Evolutionary conservation across 2,888 invertebrate species (phyloP).

Genomic region (Pandemis heparana): DNA sequence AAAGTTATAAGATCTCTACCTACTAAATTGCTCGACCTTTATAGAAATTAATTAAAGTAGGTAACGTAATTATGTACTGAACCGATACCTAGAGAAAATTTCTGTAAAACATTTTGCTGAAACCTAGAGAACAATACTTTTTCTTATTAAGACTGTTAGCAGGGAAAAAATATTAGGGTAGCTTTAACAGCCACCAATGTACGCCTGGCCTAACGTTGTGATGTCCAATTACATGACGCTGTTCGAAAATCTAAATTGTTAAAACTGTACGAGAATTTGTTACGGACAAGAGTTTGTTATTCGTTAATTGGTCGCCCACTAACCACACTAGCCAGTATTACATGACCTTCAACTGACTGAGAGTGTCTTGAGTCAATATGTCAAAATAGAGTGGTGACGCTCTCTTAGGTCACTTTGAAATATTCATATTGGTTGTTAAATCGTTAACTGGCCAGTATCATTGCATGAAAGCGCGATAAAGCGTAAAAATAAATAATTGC

Average conservation of each 20-base stretch:
- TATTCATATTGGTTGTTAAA: slow-evolving; percentile 75
- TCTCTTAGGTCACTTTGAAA: slow-evolving; percentile 73
- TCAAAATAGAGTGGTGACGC: slow-evolving; percentile 48
- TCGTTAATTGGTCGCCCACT: slow-evolving; percentile 79
- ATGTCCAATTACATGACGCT: slow-evolving; percentile 74
- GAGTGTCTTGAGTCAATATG: neutral
- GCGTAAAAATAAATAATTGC: slow-evolving; percentile 71
- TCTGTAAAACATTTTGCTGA: too few species aligned
- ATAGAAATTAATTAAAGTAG: too few species aligned
- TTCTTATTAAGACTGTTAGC: neutral
- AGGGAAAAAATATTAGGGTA: neutral
- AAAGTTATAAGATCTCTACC: too few species aligned
- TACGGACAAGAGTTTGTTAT: slow-evolving; percentile 80
- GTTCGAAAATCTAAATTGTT: slow-evolving; percentile 79
- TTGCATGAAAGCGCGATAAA: slow-evolving; percentile 68
- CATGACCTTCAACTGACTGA: slow-evolving; percentile 45
- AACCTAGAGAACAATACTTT: too few species aligned
- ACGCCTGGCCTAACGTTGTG: slow-evolving; percentile 55
- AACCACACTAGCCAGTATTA: slow-evolving; percentile 56
- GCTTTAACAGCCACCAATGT: slow-evolving; percentile 46
- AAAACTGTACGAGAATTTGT: slow-evolving; percentile 83
- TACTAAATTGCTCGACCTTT: too few species aligned
- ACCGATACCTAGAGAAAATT: too few species aligned
- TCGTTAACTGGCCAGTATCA: slow-evolving; percentile 74
- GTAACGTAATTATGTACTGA: too few species aligned